Evolutionary conservation across 1,140 invertebrate genomes (phyloP).

Genomic region (Tigriopus japonicus): DNA sequence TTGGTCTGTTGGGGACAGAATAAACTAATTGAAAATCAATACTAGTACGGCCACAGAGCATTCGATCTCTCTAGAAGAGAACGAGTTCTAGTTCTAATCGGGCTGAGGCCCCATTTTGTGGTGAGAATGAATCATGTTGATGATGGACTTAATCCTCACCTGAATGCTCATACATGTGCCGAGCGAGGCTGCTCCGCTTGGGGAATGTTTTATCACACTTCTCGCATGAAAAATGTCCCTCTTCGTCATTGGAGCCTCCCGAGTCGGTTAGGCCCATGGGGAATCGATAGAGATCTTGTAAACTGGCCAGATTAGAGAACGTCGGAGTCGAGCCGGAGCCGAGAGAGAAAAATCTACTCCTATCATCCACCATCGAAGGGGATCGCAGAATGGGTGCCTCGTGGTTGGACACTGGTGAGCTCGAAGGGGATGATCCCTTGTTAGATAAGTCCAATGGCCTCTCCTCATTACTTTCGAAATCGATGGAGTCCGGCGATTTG

Average conservation of each 20-base stretch:
- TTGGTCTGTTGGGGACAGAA: constrained; percentile 51
- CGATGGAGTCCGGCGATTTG: constrained; percentile 4
- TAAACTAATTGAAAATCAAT: neutral
- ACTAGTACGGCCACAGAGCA: neutral
- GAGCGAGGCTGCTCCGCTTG: constrained; percentile 90
- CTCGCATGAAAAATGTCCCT: constrained; percentile 46
- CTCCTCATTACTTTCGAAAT: constrained; percentile 18
- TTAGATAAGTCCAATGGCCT: constrained; percentile 19
- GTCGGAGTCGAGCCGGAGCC: neutral
- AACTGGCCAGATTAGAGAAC: neutral
- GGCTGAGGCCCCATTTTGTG: neutral
- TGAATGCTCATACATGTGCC: constrained; percentile 99
- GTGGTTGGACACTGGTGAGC: constrained; percentile 13
- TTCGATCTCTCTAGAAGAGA: neutral
- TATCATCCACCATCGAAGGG: neutral
- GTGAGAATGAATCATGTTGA: neutral
- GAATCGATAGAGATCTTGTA: neutral
- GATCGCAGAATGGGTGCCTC: neutral
- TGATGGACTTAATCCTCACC: constrained; percentile 37
- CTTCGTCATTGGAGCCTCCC: neutral
- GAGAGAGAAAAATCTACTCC: neutral
- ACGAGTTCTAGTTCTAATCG: neutral
- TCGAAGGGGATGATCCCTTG: constrained; percentile 17
- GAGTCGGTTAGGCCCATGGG: neutral
- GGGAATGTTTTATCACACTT: constrained; percentile 98